phyloP scores from a whole-genome alignment of 2,797 vertebrate genomes.

The Crocidura indochinensis region DNA sequence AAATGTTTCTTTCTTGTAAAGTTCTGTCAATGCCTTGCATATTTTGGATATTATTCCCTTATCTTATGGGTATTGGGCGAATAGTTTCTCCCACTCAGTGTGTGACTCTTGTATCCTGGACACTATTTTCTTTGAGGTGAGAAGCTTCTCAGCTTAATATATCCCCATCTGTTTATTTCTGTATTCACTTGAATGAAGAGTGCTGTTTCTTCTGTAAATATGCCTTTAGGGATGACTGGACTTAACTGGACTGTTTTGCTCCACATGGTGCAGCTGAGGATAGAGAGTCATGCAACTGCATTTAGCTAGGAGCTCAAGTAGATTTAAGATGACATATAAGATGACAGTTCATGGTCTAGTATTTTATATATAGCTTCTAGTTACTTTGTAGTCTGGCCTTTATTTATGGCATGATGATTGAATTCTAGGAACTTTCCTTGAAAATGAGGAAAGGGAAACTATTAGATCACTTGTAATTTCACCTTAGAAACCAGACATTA shows the following conservation, averaged over 20 bases:
- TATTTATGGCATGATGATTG: background rate
- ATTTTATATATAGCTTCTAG: background rate
- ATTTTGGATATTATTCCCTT: too few relatives aligned
- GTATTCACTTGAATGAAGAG: too few relatives aligned
- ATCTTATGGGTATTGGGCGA: too few relatives aligned
- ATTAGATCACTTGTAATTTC: background rate
- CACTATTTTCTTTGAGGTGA: too few relatives aligned
- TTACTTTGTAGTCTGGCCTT: background rate
- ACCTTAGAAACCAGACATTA: background rate
- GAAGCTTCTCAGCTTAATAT: too few relatives aligned
- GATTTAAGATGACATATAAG: background rate
- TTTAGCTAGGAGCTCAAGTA: background rate
- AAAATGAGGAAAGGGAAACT: background rate
- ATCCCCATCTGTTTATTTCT: too few relatives aligned
- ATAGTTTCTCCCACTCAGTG: too few relatives aligned
- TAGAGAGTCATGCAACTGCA: fast-evolving
- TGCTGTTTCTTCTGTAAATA: too few relatives aligned
- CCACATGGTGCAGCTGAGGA: background rate
- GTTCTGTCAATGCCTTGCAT: too few relatives aligned
- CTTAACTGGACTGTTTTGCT: background rate
- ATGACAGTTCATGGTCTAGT: background rate
- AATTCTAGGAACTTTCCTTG: background rate
- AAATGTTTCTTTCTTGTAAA: too few relatives aligned
- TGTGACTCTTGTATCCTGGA: too few relatives aligned
- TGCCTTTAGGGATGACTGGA: too few relatives aligned